Evolutionary conservation across 2,888 invertebrate genomes (phyloP), one percentile per base, ranked within the genome.

Genomic region (Leucoma salicis): DNA sequence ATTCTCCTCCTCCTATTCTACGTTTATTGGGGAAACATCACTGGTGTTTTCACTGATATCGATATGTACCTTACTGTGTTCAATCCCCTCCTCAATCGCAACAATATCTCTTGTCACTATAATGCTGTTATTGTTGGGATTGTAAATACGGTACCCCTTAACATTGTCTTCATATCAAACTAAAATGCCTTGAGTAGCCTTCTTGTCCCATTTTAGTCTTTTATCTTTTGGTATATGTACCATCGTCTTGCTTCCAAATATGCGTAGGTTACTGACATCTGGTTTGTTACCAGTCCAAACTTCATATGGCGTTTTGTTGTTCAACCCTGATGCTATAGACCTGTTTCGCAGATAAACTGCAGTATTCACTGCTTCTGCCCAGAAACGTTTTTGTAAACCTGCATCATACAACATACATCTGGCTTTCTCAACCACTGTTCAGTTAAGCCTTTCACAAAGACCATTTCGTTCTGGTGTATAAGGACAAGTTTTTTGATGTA

Each of bases 301-400:
- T n/a, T n/a, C n/a, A n/a, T n/a, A n/a, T n/a, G n/a, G n/a, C n/a
- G n/a, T n/a, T n/a, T n/a, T n/a, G n/a, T n/a, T n/a, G n/a, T n/a
- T n/a, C n/a, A n/a, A n/a, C n/a, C n/a, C n/a, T n/a, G n/a, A n/a
- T n/a, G n/a, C n/a, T n/a, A n/a, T n/a, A n/a, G n/a, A n/a, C n/a
- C n/a, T n/a, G n/a, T n/a, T n/a, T n/a, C n/a, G n/a, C n/a, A n/a
- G n/a, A n/a, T n/a, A n/a, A n/a, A n/a, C 42, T 12, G 44, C 42
- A 2, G 46, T 51, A 14, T 37, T 32, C 5, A 31, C 34, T 6
- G 50, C 43, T 24, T 46, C 46, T 27, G 46, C 49, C 49, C 49
- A 50, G 34, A 39, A 35, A n/a, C 10, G 11, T 14, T 46, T 43
- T 0, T 27, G 11, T 1, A 41, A 16, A 0, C 15, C 10, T 11